Evolutionary conservation across 2,113 vertebrate species (phyloP), one percentile per base, ranked within the genome.

Genomic region (Onychostruthus taczanowskii): DNA sequence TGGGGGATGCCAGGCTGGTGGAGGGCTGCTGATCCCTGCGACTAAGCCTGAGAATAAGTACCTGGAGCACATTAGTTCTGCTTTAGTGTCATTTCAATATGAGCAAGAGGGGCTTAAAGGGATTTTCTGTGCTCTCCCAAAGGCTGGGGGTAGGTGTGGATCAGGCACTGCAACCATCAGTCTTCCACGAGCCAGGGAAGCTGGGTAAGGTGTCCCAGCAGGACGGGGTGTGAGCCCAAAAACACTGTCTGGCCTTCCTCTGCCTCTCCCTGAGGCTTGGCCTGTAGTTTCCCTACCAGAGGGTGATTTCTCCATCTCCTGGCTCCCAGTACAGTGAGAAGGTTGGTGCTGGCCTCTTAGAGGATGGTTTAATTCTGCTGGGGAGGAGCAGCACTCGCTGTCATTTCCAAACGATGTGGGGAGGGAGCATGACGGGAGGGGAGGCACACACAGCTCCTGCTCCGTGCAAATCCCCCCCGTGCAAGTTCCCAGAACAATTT

Each of bases 61-160:
- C 93, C 93, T 78, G 74, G 76, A 96, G 80, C 89, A 77, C 88
- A 43, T 97, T 92, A 75, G 87, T 95, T 96, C 97, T 9, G 62
- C 92, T 89, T 93, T 95, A 82, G 74, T 53, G 74, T 93, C 63
- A 73, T 96, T 95, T 89, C 91, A 91, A 31, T 55, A 80, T 4
- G 62, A 94, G 78, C 3, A 10, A 93, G 90, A 91, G 66, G 69
- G 94, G 78, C 89, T 95, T 96, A 80, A 91, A 80, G 80, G 80
- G 94, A 92, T 95, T 97, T 96, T 92, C 89, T 61, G 53, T 83
- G 91, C 89, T 92, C n/a, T 94, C 33, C 72, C 58, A 33, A 62
- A 83, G 83, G 90, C 85, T 64, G 68, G 67, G 83, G 68, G 12
- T 33, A 39, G 84, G 18, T 46, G 64, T 2, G 62, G 66, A 23